Base-by-base conservation (phyloP, 2,888 invertebrate genomes). In the Drosophila fulvimacula region DNA sequence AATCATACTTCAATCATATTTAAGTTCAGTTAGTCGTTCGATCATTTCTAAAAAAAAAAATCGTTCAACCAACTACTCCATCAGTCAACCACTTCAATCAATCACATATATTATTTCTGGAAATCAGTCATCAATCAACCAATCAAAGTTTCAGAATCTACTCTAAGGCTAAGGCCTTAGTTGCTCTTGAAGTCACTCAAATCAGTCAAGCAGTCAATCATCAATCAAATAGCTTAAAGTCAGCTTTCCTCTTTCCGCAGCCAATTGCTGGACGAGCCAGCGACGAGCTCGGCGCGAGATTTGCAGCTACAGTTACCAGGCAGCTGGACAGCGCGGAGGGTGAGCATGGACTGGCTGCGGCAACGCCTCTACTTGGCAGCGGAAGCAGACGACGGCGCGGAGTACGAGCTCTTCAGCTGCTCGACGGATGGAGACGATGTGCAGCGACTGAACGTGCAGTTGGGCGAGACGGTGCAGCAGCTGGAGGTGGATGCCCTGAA, bases 401-500 rank as follows among this genome's bases (percentile, higher is more conserved):
- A 9, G n/a, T 11, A 17, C 27, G 52, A 69, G 13, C 30, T 83
- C 9, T 24, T 80, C 1, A 78, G 65, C 52, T 61, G 59, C 17
- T 63, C 73, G 10, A 24, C 69, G 15, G 55, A 58, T 1, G 82
- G 76, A 0, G 63, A n/a, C 7, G 9, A 60, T 1, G 36, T 56
- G 6, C 49, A 38, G 5, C 6, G 11, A 5, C 6, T 57, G 15
- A 49, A 27, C 0, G 49, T 38, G 0, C 6, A 34, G 3, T 53
- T 84, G 6, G 53, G 36, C 0, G 24, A 11, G 6, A 9, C 21
- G 2, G 96, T 98, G 0, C 94, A 95, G 62, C 96, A 97, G 86
- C 94, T 98, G 79, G 96, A 97, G 93, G 96, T 98, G 0, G 98
- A 98, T 93, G 97, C 98, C 36, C 95, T 96, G 87, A 98, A 98